These are phyloP conservation scores for Otus sunia DNA, from an alignment of 2,113 vertebrate species.

Conservation along the genomic window DNA sequence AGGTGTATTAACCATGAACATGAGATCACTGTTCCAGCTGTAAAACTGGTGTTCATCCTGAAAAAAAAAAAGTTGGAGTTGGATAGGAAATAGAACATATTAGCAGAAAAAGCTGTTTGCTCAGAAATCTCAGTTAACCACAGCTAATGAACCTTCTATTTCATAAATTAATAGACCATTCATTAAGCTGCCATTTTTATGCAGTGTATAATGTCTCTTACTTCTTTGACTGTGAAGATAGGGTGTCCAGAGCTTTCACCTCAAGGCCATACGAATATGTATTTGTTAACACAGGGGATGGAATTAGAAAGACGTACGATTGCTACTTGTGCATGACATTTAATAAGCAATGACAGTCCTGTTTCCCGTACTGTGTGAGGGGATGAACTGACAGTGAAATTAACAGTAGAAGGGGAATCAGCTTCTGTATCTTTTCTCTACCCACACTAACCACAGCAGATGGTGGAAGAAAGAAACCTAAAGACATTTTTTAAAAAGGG, in stretches of 20 bases:
- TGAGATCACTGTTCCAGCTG: not conserved
- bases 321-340: not conserved
- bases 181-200: not conserved
- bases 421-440: not conserved
- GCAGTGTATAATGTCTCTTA: not conserved
- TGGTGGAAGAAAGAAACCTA: not conserved
- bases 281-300: not conserved
- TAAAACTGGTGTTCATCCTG: not conserved
- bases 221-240: not conserved
- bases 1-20: not conserved
- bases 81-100: not conserved
- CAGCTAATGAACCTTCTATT: not conserved
- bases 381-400: not conserved
- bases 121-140: not conserved
- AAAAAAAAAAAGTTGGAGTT: not conserved
- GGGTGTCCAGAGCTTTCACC: not conserved
- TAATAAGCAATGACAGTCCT: not conserved
- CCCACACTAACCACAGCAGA: not conserved
- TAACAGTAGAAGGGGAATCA: not conserved
- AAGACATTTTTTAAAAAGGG: not conserved
- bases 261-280: fast-evolving
- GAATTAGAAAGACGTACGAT: not conserved
- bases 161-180: not conserved
- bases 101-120: not conserved
- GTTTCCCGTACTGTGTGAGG: not conserved